Base-by-base conservation (phyloP, 2,888 invertebrate genomes). In the Xestia sexstrigata region DNA sequence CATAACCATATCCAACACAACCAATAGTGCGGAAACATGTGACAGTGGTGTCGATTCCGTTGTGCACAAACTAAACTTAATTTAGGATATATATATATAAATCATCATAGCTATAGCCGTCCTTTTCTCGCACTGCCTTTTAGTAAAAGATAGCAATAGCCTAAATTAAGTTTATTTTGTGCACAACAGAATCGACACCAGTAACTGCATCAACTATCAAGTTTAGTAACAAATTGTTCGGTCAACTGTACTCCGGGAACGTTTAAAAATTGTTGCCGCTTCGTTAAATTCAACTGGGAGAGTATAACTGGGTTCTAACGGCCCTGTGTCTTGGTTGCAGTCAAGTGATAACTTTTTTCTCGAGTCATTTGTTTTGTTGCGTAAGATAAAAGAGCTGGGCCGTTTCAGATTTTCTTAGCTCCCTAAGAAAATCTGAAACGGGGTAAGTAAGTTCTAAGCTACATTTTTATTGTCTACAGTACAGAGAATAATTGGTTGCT, bases 271-370 rank as follows among this genome's bases (percentile, higher is more conserved):
- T 17, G 58, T 45, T 71, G 26, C 45, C 20, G 35, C 80, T 82
- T 81, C 77, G 42, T 81, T 77, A 58, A 68, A 71, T 71, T 77
- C 71, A 52, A 68, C 82, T 70, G 55, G 5, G 39, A 17, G 80
- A 45, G 17, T 55, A 26, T 62, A 70, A 70, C 70, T 63, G 77
- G 35, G 17, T 76, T 39, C 47, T 78, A 81, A 81, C 42, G 20
- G 45, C 5, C 15, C 20, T 58, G 58, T 55, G n/a, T 67, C 65
- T 76, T 20, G 76, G 45, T 60, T 76, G 67, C 55, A 52, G 11
- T 65, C 49, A 26, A 60, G 70, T 70, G 80, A 82, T 68, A 58
- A 62, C 55, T 58, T 76, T 81, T 45, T 68, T 82, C 77, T 49
- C 49, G 20, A 52, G 55, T 15, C 76, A 70, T 69, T 65, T 76